Percentiles rank a stretch among this genome's conserved stretches.
phyloP scores from a whole-genome alignment of 64 coral and sea anemone species.

The Montipora foliosa region DNA sequence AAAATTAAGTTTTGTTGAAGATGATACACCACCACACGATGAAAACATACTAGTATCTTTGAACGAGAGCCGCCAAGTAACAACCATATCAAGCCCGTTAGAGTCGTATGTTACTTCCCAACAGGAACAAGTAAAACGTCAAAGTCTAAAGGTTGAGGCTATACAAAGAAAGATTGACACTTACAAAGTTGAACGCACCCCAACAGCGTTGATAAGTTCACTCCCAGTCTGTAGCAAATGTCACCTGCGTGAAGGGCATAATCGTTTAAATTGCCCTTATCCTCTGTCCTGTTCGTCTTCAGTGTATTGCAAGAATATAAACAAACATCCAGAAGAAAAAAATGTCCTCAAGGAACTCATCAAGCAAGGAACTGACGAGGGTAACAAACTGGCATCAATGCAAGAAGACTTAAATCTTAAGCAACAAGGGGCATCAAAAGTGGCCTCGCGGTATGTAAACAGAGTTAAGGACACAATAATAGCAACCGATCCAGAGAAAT shows the following conservation, averaged over 20 bases:
- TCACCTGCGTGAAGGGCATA: constrained; percentile 49
- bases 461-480: constrained; percentile 43
- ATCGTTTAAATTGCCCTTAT: constrained; percentile 69
- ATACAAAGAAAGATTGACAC: not conserved
- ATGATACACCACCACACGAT: too few relatives aligned
- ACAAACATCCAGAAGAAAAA: constrained; percentile 61
- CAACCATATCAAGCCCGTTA: too few relatives aligned
- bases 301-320: constrained; percentile 49
- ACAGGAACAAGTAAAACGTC: too few relatives aligned
- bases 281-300: constrained; percentile 45
- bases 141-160: not conserved
- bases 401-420: not conserved
- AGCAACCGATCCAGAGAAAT: constrained; percentile 38
- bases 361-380: not conserved
- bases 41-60: too few relatives aligned
- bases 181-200: not conserved
- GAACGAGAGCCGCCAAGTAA: too few relatives aligned
- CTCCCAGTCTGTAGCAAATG: constrained; percentile 34
- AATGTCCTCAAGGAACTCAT: constrained; percentile 32
- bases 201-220: not conserved
- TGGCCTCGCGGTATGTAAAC: constrained; percentile 10
- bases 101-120: too few relatives aligned
- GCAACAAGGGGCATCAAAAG: not conserved
- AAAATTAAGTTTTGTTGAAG: too few relatives aligned
- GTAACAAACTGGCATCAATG: constrained; percentile 3